phyloP scores from a whole-genome alignment of 1,140 invertebrate genomes.

The Macrotrachela quadricornifera region DNA sequence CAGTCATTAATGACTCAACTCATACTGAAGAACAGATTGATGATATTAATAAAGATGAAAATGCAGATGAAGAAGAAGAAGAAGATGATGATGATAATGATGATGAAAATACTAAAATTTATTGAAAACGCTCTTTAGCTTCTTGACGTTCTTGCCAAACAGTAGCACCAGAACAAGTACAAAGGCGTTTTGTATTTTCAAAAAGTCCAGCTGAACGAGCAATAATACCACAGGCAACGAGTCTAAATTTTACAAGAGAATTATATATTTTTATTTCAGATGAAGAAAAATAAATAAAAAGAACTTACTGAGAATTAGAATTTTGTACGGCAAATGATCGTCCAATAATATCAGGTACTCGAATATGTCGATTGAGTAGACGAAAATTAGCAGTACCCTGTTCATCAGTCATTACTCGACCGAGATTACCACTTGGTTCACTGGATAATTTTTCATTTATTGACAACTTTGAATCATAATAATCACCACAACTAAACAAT shows the following conservation, averaged over 20 bases:
- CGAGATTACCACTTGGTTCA: constrained; percentile 42
- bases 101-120: too few species aligned
- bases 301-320: background rate
- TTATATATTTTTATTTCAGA: background rate
- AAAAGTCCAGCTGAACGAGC: constrained; percentile 55
- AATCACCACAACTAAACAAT: constrained; percentile 12
- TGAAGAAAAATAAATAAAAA: background rate
- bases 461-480: too few species aligned
- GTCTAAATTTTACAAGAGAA: background rate
- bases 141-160: constrained; percentile 48
- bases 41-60: too few species aligned
- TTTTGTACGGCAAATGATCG: constrained; percentile 33
- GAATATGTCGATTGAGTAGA: constrained; percentile 41
- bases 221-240: constrained; percentile 46
- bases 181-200: constrained; percentile 54
- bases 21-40: too few species aligned
- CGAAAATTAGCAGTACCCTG: constrained; percentile 42
- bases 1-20: too few species aligned
- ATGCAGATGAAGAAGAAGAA: too few species aligned
- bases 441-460: too few species aligned
- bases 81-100: too few species aligned
- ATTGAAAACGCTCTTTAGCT: too few species aligned
- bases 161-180: constrained; percentile 53
- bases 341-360: constrained; percentile 54
- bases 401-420: constrained; percentile 35